Percentiles rank a stretch among this genome's conserved stretches.
Conservation (phyloP, 2,113 vertebrate species). For the Forbesichthys papilliferus region DNA sequence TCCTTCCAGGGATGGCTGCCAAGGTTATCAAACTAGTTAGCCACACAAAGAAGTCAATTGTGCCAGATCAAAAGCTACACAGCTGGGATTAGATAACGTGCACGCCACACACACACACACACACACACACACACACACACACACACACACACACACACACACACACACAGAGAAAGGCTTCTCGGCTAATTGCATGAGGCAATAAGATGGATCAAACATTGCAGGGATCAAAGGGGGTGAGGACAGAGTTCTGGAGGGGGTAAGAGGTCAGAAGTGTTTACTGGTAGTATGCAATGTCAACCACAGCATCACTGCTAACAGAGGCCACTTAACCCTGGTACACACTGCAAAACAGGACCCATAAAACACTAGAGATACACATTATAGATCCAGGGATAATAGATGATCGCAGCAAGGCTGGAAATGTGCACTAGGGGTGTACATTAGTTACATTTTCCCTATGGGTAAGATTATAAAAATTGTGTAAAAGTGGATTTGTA, state of each 20-base stretch:
- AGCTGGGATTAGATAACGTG: conserved; percentile 69
- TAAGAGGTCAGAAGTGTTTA: conserved; percentile 43
- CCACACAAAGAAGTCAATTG: conserved; percentile 74
- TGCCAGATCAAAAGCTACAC: conserved; percentile 66
- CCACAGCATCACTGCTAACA: conserved; percentile 13
- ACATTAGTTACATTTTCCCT: background rate
- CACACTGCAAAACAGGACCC: conserved; percentile 28
- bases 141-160: conserved; percentile 14
- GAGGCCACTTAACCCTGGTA: conserved; percentile 10
- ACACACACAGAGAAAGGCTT: conserved; percentile 26
- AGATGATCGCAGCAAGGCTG: conserved; percentile 19
- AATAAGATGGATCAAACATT: conserved; percentile 67
- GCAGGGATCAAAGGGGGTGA: conserved; percentile 56
- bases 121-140: conserved; percentile 24
- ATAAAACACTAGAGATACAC: conserved; percentile 27
- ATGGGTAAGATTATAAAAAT: no score
- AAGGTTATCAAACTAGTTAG: conserved; percentile 52
- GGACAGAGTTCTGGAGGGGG: conserved; percentile 51
- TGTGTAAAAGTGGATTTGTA: no score
- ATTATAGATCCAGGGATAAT: background rate
- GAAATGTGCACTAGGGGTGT: background rate
- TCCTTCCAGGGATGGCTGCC: conserved; percentile 41
- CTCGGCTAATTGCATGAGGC: conserved; percentile 71
- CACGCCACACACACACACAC: conserved; percentile 31
- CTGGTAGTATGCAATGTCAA: conserved; percentile 34